Evolutionary conservation across 2,113 vertebrate species (phyloP).

Genomic region (Psammodynastes pulverulentus): DNA sequence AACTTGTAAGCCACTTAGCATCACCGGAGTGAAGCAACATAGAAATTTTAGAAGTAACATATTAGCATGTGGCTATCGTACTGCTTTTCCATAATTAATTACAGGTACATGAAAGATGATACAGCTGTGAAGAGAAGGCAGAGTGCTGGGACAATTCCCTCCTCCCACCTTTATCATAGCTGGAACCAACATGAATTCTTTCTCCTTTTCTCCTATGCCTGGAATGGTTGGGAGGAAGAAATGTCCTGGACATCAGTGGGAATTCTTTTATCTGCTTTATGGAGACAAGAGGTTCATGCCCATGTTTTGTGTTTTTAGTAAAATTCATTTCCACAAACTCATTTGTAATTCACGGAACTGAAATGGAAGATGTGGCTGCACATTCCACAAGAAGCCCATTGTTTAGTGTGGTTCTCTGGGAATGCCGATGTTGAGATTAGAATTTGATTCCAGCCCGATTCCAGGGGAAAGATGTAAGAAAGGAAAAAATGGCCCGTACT

Average conservation of each 20-base stretch:
- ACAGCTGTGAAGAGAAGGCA: neutral
- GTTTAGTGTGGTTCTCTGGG: neutral
- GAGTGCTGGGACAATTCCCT: neutral
- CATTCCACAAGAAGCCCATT: neutral
- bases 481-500: too few relatives aligned
- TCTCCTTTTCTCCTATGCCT: neutral
- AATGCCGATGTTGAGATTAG: neutral
- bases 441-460: neutral
- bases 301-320: neutral
- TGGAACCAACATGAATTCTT: neutral
- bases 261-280: neutral
- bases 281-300: neutral
- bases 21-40: neutral
- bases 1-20: neutral
- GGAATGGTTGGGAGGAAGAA: neutral
- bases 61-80: neutral
- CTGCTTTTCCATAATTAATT: neutral
- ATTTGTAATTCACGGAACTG: neutral
- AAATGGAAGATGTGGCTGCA: neutral
- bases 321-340: neutral
- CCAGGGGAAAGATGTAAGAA: neutral
- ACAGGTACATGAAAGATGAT: neutral
- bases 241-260: neutral
- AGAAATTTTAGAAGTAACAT: neutral
- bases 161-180: neutral